Base-by-base conservation (phyloP, 2,888 invertebrate genomes). In the Diplazon laetatorius region DNA sequence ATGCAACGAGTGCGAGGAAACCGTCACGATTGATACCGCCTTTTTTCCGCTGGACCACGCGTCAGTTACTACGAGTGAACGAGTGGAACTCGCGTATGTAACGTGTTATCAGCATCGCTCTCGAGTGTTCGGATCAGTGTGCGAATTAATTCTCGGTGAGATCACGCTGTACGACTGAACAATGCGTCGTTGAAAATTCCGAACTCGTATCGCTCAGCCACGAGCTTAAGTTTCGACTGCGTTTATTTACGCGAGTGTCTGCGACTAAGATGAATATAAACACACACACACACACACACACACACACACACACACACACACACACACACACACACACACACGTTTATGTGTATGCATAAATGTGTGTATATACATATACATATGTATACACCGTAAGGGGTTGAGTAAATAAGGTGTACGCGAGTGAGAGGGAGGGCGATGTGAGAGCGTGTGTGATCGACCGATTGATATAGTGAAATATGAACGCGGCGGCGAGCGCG, bases 401-500 rank as follows among this genome's bases (percentile, higher is more conserved):
- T 30, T n/a, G 48, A 22, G 39, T 50, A 44, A 55, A 60, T 44
- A 20, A 35, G 63, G 52, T 50, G 59, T 46, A 44, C 39, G 60
- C n/a, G 70, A 57, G 55, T 18, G 44, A 16, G 30, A 57, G 69
- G 8, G 35, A 48, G 48, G 25, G n/a, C n/a, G n/a, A n/a, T 46
- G 59, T 6, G 72, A 44, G 42, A 73, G 76, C 59, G 69, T 66
- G 71, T 75, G n/a, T n/a, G 77, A 75, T 80, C 71, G 77, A 78
- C 77, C 74, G 74, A 78, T 75, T 80, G 74, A 78, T 80, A 71
- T 63, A 78, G 80, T 78, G 73, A 76, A 81, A 78, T 76, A 72
- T 76, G 78, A 81, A 81, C 62, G 80, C 76, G 76, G n/a, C 75
- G 74, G 63, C 62, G 60, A 42, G 78, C 85, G 85, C 82, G 82